These are phyloP conservation scores for Crypturellus tataupa DNA, from an alignment of 2,797 vertebrate genomes.

Conservation along the genomic window DNA sequence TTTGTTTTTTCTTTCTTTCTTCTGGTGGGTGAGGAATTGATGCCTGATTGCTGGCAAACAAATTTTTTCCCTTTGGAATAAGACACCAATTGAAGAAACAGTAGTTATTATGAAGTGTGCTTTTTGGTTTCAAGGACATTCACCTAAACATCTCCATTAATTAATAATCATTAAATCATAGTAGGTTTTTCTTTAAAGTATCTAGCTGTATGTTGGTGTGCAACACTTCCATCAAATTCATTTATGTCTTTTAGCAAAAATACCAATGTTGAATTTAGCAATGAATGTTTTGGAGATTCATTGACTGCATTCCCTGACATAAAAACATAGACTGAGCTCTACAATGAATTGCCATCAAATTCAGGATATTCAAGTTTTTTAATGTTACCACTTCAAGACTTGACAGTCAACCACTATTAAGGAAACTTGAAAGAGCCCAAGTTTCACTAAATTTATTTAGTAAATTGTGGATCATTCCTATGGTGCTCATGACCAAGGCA, in stretches of 20 bases:
- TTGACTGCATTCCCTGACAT: not conserved
- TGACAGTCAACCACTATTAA: not conserved
- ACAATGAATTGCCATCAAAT: not conserved
- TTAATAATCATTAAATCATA: not conserved
- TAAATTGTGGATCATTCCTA: not conserved
- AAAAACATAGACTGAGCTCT: not conserved
- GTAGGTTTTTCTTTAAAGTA: not conserved
- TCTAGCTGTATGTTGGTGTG: not conserved
- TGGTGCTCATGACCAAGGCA: not conserved
- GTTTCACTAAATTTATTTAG: not conserved
- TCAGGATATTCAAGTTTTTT: not conserved
- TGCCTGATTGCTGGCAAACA: not conserved
- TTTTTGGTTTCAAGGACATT: not conserved
- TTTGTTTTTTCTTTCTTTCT: not conserved
- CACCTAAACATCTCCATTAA: not conserved
- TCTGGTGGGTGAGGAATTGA: too few species aligned
- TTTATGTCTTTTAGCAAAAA: not conserved
- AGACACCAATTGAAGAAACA: not conserved
- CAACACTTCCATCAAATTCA: not conserved
- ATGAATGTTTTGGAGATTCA: not conserved
- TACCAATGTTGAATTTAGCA: not conserved
- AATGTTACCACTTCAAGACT: not conserved
- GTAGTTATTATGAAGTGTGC: not conserved
- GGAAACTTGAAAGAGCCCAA: not conserved
- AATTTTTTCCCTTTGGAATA: not conserved